Evolutionary conservation across 2,113 vertebrate genomes (phyloP), one percentile per base, ranked within the genome.

Genomic region (Plestiodon gilberti): DNA sequence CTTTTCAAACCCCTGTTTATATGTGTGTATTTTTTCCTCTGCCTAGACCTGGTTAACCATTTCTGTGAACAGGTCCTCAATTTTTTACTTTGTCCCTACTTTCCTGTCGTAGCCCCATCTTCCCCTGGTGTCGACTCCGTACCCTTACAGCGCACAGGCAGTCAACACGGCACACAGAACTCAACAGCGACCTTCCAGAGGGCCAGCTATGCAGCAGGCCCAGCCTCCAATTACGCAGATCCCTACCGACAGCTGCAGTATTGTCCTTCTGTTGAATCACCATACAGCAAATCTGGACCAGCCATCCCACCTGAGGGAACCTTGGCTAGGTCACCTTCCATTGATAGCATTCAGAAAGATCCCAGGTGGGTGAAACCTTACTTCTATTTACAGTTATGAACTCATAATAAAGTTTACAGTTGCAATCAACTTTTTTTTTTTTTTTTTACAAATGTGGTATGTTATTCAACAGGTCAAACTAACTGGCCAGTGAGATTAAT

Each of bases 101-200:
- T 98, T 98, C 98, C 98, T 97, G 94, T 96, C 97, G 93, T 98
- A 99, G 99, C 99, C 98, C 99, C 98, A 94, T 99, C 98, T 97
- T 99, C 99, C 97, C 99, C 99, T 87, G 99, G 98, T 98, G 98
- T 99, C 96, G 98, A 99, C 98, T 99, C 98, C 98, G 96, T 97
- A 97, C 97, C 99, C 97, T 98, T 99, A 97, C 99, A 99, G 98
- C 98, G 99, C 96, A 97, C 98, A 96, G 98, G 97, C 95, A 99
- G 98, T 93, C 99, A 97, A 81, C 97, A 97, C 73, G 96, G 96
- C 92, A 94, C 96, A 25, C 97, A 98, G 94, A 97, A 97, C 86
- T 96, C 97, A 38, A 95, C 97, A 2, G 97, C 98, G 91, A 98
- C 97, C 93, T 99, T 98, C 95, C 99, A 98, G 90, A 97, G 98